A percentile compares a stretch with the other conserved stretches of the same genome.
These are phyloP conservation scores for Tribolium castaneum DNA, from an alignment of 1,140 invertebrate genomes.

Conservation along the genomic window DNA sequence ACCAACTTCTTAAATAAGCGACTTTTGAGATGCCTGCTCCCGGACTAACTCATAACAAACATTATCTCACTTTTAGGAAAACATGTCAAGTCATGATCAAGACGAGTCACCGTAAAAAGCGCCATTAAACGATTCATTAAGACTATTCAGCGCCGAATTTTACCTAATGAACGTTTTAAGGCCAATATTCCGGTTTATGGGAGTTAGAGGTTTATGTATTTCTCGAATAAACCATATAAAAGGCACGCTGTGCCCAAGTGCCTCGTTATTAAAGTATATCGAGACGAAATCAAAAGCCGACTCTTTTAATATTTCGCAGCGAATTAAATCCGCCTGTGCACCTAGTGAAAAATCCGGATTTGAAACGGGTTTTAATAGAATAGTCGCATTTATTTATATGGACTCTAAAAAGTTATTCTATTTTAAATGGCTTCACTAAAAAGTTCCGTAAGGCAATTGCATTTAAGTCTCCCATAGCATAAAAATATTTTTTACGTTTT, in stretches of 20 bases:
- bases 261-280: slow-evolving; percentile 32
- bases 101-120: slow-evolving; percentile 7
- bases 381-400: background rate
- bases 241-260: background rate
- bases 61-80: no score
- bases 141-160: slow-evolving; percentile 10
- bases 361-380: background rate
- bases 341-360: background rate
- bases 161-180: slow-evolving; percentile 36
- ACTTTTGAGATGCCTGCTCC: no score
- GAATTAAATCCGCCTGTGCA: background rate
- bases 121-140: slow-evolving; percentile 37
- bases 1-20: no score
- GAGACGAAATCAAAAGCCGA: slow-evolving; percentile 3
- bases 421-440: background rate
- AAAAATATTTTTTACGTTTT: background rate
- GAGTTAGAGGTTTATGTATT: slow-evolving; percentile 38
- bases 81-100: no score
- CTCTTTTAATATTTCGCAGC: background rate
- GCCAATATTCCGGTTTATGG: slow-evolving; percentile 24
- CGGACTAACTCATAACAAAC: no score
- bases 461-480: background rate
- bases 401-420: background rate
- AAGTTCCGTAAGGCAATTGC: background rate
- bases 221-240: slow-evolving; percentile 10